phyloP scores from a whole-genome alignment of 2,888 invertebrate species.

The Nasonovia ribisnigri region DNA sequence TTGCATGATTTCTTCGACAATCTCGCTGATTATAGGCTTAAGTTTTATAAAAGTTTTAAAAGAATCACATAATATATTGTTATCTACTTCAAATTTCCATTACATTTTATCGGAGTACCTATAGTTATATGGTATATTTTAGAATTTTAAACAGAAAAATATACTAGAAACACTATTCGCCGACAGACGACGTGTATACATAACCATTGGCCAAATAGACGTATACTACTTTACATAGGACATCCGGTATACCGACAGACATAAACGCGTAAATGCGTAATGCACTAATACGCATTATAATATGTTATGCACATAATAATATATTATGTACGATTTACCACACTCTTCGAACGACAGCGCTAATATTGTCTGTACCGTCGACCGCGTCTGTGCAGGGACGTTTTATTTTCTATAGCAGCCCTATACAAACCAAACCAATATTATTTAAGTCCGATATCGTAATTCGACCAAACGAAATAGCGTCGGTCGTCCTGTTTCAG shows the following conservation, averaged over 20 bases:
- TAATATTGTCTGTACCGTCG: neutral
- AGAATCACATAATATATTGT: neutral
- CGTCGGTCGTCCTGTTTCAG: neutral
- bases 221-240: neutral
- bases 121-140: neutral
- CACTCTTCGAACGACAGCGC: neutral
- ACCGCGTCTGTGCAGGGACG: neutral
- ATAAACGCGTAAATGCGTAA: conserved; percentile 1
- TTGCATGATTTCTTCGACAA: neutral
- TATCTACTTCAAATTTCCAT: neutral
- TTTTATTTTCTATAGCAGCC: neutral
- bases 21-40: neutral
- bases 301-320: neutral
- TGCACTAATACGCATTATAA: neutral
- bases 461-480: conserved; percentile 10
- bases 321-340: neutral
- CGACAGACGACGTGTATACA: neutral
- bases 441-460: conserved; percentile 9
- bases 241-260: neutral
- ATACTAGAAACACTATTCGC: neutral
- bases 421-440: neutral
- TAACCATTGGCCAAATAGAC: neutral
- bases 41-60: neutral
- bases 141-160: neutral
- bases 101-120: neutral